These are phyloP conservation scores for Silvanus unidentatus DNA, from an alignment of 2,888 invertebrate genomes.

Conservation along the genomic window DNA sequence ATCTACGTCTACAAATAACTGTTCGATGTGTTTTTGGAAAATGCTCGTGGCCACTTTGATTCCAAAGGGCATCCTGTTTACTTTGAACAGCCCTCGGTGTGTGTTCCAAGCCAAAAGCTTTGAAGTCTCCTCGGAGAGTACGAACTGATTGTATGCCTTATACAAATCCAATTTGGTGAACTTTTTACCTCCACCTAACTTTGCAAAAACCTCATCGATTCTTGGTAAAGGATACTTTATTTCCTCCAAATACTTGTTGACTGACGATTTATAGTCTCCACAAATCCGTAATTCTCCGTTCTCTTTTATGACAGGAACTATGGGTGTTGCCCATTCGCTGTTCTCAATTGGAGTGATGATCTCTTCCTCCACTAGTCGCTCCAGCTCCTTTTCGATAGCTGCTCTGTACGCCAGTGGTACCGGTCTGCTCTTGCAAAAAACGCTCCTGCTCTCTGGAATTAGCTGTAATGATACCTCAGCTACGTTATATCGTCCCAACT, in stretches of 20 bases:
- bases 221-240: conserved; percentile 14
- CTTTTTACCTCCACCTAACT: conserved; percentile 5
- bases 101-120: background rate
- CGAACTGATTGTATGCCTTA: background rate
- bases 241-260: conserved; percentile 20
- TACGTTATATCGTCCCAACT: conserved; percentile 8
- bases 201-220: conserved; percentile 12
- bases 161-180: conserved; percentile 2
- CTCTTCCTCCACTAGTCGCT: conserved; percentile 8
- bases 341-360: conserved; percentile 9
- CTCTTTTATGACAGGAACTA: conserved; percentile 21
- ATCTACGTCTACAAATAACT: conserved; percentile 11
- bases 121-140: background rate
- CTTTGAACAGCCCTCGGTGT: conserved; percentile 7
- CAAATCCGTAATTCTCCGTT: conserved; percentile 20
- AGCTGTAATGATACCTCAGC: conserved; percentile 4
- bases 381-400: conserved; percentile 10
- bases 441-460: no score
- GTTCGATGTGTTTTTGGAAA: conserved; percentile 25
- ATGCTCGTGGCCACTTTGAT: conserved; percentile 34
- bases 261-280: conserved; percentile 24
- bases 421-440: no score
- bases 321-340: conserved; percentile 20
- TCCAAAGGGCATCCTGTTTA: conserved; percentile 34
- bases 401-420: no score